Percentiles rank a stretch among this genome's conserved stretches.
These are phyloP conservation scores for Carapus acus DNA, from an alignment of 2,797 vertebrate genomes.

Conservation along the genomic window DNA sequence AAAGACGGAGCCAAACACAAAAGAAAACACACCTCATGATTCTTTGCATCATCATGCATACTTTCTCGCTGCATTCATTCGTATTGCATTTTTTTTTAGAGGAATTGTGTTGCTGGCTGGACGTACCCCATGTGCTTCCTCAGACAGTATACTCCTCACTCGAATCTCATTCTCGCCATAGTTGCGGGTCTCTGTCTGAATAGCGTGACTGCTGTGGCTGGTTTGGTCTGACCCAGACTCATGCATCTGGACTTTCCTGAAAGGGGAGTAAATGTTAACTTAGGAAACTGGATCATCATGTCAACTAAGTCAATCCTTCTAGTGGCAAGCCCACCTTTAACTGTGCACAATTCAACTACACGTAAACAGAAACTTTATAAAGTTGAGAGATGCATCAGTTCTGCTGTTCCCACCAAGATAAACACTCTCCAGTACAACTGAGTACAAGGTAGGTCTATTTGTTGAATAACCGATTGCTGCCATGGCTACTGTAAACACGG, in stretches of 20 bases:
- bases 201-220: slow-evolving; percentile 86
- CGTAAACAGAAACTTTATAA: slow-evolving; percentile 12
- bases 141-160: slow-evolving; percentile 83
- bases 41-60: no score
- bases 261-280: slow-evolving; percentile 67
- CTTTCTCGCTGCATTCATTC: no score
- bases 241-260: slow-evolving; percentile 97
- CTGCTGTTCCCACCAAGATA: slow-evolving; percentile 69
- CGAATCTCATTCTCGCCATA: slow-evolving; percentile 82
- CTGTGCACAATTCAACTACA: no score
- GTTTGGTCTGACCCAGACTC: slow-evolving; percentile 95
- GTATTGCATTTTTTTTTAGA: no score
- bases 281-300: slow-evolving; percentile 5
- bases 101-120: slow-evolving; percentile 67
- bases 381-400: slow-evolving; percentile 69
- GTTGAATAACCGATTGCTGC: slow-evolving; percentile 96
- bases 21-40: no score
- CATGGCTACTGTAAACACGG: slow-evolving; percentile 99
- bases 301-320: slow-evolving; percentile 4
- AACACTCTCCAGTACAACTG: slow-evolving; percentile 80
- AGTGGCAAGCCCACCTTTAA: no score
- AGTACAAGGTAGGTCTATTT: slow-evolving; percentile 87
- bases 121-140: slow-evolving; percentile 79
- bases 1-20: no score
- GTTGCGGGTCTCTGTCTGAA: slow-evolving; percentile 81